Conservation (phyloP, 2,888 invertebrate genomes). For the Dioctria linearis region DNA sequence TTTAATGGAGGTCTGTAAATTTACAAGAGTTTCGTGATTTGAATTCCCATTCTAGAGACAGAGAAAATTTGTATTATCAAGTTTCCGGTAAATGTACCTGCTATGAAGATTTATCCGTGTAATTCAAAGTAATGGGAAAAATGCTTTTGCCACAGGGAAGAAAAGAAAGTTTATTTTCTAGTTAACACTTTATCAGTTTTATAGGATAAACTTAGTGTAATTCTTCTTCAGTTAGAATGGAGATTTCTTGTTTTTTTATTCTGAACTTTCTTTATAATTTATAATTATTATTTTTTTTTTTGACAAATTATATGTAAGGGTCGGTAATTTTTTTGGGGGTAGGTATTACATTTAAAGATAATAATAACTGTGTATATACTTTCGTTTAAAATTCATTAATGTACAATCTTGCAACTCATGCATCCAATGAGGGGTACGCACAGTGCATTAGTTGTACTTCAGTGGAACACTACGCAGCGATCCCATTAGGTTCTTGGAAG, state of each 20-base stretch:
- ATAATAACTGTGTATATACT: too few species aligned
- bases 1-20: constrained; percentile 45
- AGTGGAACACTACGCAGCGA: too few species aligned
- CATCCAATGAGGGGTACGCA: too few species aligned
- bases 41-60: constrained; percentile 24
- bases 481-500: too few species aligned
- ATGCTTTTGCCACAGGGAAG: background rate
- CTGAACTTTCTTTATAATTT: constrained; percentile 20
- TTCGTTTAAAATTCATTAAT: too few species aligned
- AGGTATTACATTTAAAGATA: too few species aligned
- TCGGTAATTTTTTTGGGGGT: too few species aligned
- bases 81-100: constrained; percentile 33
- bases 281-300: constrained; percentile 16
- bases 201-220: constrained; percentile 27
- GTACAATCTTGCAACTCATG: too few species aligned
- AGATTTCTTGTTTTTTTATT: too few species aligned
- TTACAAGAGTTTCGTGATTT: constrained; percentile 52
- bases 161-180: constrained; percentile 3
- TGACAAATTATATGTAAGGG: too few species aligned
- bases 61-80: constrained; percentile 28
- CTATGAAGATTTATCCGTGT: constrained; percentile 32
- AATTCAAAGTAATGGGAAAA: background rate
- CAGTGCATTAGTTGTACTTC: too few species aligned
- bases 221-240: constrained; percentile 9
- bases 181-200: constrained; percentile 38